A percentile compares a stretch with the other conserved stretches of the same genome.
Evolutionary conservation across 2,113 vertebrate genomes (phyloP).

Genomic region (Centropus bengalensis): DNA sequence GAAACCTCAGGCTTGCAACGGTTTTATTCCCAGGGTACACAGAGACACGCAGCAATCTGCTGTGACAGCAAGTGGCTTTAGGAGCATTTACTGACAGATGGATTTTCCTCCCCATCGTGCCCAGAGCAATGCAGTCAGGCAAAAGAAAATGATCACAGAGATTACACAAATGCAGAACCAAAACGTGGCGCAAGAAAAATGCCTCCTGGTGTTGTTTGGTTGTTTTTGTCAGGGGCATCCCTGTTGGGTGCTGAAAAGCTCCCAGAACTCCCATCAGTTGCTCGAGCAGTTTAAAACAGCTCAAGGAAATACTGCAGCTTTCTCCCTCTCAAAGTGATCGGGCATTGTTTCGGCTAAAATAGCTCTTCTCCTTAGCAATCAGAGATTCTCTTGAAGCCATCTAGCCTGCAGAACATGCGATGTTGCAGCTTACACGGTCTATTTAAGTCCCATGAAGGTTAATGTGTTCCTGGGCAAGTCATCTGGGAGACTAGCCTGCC

Average conservation of each 20-base stretch:
- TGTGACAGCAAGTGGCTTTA: constrained; percentile 33
- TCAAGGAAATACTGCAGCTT: neutral
- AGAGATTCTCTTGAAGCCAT: neutral
- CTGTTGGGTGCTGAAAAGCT: neutral
- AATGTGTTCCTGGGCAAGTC: neutral
- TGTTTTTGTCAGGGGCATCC: neutral
- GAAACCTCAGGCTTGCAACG: neutral
- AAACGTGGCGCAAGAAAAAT: neutral
- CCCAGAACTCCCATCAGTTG: neutral
- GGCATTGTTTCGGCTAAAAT: neutral
- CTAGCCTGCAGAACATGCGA: neutral
- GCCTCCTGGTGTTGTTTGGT: neutral
- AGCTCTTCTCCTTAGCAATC: neutral
- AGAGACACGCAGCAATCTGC: neutral
- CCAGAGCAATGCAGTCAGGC: neutral
- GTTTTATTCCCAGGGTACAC: neutral
- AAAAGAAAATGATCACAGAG: constrained; percentile 44
- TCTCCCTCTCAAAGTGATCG: neutral
- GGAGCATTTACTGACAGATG: constrained; percentile 32
- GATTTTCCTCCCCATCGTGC: constrained; percentile 20
- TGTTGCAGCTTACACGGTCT: neutral
- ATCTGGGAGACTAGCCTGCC: neutral
- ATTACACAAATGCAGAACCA: neutral
- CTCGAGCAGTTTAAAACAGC: neutral
- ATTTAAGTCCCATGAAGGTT: neutral